Base-by-base conservation (phyloP, 1,140 invertebrate species). In the Tetragonula clypearis region DNA sequence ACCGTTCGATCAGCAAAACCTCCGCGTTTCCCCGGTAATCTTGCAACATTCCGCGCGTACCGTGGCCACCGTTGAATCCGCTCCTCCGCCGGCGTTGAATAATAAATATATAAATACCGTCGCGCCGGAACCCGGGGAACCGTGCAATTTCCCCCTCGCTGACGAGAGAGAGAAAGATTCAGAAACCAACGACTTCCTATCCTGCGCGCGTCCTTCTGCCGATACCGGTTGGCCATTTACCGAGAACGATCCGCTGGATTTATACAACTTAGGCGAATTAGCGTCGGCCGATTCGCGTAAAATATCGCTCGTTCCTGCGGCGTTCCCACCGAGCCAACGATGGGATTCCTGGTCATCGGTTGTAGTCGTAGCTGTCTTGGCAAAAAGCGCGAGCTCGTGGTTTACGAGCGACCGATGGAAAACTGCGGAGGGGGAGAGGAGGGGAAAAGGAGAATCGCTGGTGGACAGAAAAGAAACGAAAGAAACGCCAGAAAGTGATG, bases 341-440 rank as follows among this genome's bases (percentile, higher is more conserved):
- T 35, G 35, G 66, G 77, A 71, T 87, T 66, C 58, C 58, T 79
- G 73, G 71, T 55, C 71, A 26, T 53, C 23, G 6, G 17, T 19
- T 26, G 73, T 30, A 26, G 73, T 58, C 49, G 35, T 71, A 49
- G 78, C 83, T 62, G 69, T 35, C 41, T 53, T 15, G 23, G 87
- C 76, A 86, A 87, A 88, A 89, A 88, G 69, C 78, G 72, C 55
- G 76, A 62, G 72, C 76, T 58, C 30, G 71, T 74, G 85, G 65
- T 89, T 89, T 89, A 89, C 76, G 87, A 89, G 82, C 74, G 56
- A 62, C 69, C 75, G 21, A 56, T 21, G 68, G 77, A 73, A 49
- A 85, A 83, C 49, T 75, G 30, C 69, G 35, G 62, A 8, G 41
- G 0, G 41, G 41, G 17, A 81, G 14, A 87, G 35, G 62, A 8